Base-by-base conservation (phyloP, 2,888 invertebrate genomes). In the Geotrupes spiniger region DNA sequence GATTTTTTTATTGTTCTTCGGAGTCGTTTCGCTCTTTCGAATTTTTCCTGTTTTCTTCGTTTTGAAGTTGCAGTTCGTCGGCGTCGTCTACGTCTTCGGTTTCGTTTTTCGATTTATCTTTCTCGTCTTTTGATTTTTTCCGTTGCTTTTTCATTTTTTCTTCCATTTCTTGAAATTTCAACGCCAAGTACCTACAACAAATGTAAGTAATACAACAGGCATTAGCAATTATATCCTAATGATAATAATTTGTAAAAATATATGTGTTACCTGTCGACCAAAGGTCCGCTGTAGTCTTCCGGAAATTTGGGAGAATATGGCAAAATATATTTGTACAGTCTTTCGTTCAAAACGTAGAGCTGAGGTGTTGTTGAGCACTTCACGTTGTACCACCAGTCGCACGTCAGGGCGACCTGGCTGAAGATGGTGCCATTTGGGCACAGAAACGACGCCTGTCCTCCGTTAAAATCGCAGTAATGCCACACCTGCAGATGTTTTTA, bases 301-400 rank as follows among this genome's bases (percentile, higher is more conserved):
- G 92, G 92, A 65, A 92, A 92, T 69, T 89, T 91, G 0, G 92
- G 92, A 61, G 86, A 85, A 58, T 89, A 83, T 2, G 92, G 92
- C 57, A 92, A 70, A 53, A 92, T 92, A 64, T 87, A 92, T 66
- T 92, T 91, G 74, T 92, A 92, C 2, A 92, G 80, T 52, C 92
- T 81, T 71, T 92, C 92, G 63, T 92, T 92, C 2, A 92, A 76
- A 2, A 92, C 92, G 70, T 92, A 92, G 0, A 90, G 79, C 69
- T 92, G 92, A 0, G 89, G 76, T 0, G 92, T 91, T 9, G 87
- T 82, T 16, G 87, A 82, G 69, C 92, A 92, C 62, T 87, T 85
- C 0, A 92, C 92, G 68, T 92, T 92, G 73, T 89, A 92, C 92
- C 92, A 92, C 92, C 92, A 92, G 70, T 92, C 92, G 65, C 92